Percentiles rank a stretch among this genome's conserved stretches.
These are phyloP conservation scores for Muscicapa comitata DNA, from an alignment of 2,797 vertebrate species.

Conservation along the genomic window DNA sequence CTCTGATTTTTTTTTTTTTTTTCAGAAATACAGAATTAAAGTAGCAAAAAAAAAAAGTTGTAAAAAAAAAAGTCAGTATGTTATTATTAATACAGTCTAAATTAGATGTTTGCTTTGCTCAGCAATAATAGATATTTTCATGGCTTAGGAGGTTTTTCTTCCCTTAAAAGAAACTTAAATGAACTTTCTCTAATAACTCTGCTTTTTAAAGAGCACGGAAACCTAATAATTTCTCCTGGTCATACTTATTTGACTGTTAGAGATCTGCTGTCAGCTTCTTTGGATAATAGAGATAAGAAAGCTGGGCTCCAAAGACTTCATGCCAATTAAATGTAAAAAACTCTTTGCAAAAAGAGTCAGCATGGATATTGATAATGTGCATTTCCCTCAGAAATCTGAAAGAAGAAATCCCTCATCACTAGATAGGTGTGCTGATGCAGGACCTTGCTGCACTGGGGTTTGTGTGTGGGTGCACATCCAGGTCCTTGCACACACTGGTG, in stretches of 20 bases:
- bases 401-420: not conserved
- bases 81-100: not conserved
- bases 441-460: not conserved
- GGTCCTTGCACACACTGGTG: not conserved
- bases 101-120: not conserved
- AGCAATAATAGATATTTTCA: not conserved
- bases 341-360: not conserved
- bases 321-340: constrained; percentile 27
- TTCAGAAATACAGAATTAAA: not conserved
- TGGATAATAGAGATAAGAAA: constrained; percentile 14
- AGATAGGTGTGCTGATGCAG: not conserved
- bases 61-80: not conserved
- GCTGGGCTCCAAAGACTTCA: not conserved
- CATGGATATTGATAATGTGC: not conserved
- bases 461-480: not conserved
- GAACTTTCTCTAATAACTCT: not conserved
- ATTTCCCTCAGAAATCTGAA: not conserved
- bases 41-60: not conserved
- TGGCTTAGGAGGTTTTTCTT: not conserved
- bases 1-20: not conserved
- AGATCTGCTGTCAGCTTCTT: not conserved
- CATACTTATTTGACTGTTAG: not conserved
- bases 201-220: not conserved
- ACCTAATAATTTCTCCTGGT: not conserved
- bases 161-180: not conserved